These are phyloP conservation scores for Nephrotoma guestfalica DNA, from an alignment of 2,888 invertebrate species.

Conservation along the genomic window DNA sequence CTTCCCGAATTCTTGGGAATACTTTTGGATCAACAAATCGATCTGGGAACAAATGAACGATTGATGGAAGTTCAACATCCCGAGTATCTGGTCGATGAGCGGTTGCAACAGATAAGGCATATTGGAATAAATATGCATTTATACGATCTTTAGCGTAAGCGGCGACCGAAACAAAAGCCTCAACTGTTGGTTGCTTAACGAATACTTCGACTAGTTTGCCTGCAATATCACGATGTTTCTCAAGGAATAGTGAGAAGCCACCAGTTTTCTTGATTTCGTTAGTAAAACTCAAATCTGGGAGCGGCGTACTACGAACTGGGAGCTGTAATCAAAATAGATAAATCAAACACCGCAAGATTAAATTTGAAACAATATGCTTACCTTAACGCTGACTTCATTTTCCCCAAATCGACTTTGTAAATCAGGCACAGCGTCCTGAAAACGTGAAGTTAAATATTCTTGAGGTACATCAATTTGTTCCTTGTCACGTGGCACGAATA, in stretches of 20 bases:
- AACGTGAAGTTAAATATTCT: constrained; percentile 24
- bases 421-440: constrained; percentile 20
- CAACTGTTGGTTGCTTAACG: constrained; percentile 42
- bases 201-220: constrained; percentile 52
- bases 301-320: constrained; percentile 21
- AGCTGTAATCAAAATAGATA: constrained; percentile 15
- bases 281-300: constrained; percentile 25
- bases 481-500: constrained; percentile 26
- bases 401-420: constrained; percentile 22
- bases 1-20: constrained; percentile 47
- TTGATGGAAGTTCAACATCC: constrained; percentile 49
- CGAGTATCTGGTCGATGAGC: constrained; percentile 41
- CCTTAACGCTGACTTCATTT: constrained; percentile 21
- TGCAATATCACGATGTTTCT: constrained; percentile 55
- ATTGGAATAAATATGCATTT: constrained; percentile 5
- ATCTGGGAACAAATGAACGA: constrained; percentile 59
- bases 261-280: constrained; percentile 17
- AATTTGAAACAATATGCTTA: constrained; percentile 5
- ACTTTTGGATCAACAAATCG: constrained; percentile 57
- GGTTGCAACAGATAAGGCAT: neutral
- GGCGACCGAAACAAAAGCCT: constrained; percentile 52
- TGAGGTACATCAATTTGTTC: constrained; percentile 25
- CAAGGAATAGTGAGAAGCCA: constrained; percentile 58
- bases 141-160: constrained; percentile 34
- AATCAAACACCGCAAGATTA: neutral